These are phyloP conservation scores for Linepithema humile DNA, from an alignment of 1,140 invertebrate species.

Conservation along the genomic window DNA sequence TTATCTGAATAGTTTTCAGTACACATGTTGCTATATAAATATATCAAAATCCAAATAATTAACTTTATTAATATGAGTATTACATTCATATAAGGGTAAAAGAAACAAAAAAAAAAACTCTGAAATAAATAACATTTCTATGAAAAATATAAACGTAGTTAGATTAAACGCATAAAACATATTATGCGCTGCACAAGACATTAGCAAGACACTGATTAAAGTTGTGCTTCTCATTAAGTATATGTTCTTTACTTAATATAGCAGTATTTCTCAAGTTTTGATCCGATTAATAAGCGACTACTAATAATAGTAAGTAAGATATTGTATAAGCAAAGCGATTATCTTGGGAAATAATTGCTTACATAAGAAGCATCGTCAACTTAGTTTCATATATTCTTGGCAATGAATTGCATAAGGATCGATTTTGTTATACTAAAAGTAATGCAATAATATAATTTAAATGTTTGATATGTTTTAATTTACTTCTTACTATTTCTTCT, in stretches of 20 bases:
- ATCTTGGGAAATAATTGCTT: conserved; percentile 21
- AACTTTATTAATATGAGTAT: neutral
- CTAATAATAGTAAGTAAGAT: neutral
- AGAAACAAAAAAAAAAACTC: too few species aligned
- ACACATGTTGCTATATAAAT: neutral
- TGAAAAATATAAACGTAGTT: neutral
- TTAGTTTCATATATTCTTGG: neutral
- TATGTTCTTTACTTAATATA: neutral
- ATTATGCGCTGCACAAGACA: neutral
- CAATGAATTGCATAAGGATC: neutral
- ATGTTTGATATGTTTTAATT: neutral
- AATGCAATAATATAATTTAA: neutral
- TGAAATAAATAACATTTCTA: neutral
- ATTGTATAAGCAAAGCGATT: neutral
- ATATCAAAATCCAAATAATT: neutral
- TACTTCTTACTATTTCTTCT: neutral
- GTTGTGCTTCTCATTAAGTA: neutral
- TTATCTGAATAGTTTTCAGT: neutral
- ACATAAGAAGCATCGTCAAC: neutral
- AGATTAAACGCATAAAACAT: neutral
- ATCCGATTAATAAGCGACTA: neutral
- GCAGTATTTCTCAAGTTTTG: neutral
- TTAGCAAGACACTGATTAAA: neutral
- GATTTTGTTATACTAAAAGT: neutral
- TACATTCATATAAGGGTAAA: too few species aligned